Base-by-base conservation (phyloP, 1,140 invertebrate genomes). In the Cydia pomonella region DNA sequence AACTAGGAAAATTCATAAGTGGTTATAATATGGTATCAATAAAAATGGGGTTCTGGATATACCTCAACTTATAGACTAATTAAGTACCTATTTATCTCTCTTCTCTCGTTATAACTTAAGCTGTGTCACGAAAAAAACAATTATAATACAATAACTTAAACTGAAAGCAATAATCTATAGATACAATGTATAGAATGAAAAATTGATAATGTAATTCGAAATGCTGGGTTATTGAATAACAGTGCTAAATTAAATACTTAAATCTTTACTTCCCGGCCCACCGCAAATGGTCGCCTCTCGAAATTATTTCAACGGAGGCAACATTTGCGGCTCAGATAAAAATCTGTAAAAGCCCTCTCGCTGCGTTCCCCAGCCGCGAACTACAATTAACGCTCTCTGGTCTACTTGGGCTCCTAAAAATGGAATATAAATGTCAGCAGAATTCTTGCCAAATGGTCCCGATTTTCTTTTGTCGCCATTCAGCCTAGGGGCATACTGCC, bases 341-440 rank as follows among this genome's bases (percentile, higher is more conserved):
- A 75, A 79, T 79, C 72, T 74, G 44, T n/a, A 33, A 73, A 76
- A 66, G 71, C 63, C 62, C 41, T 59, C n/a, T 29, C 18, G 63
- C 59, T 25, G 50, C 47, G 50, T 76, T 78, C 79, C 76, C 74
- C 73, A 47, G 63, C 80, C 76, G 79, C 81, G 76, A 78, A 79
- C 79, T 81, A 82, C 82, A 83, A 89, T 88, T 88, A 88, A 80
- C 81, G 69, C 29, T 84, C 82, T 79, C 71, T 75, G 79, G 75
- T 85, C 73, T 79, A 77, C 71, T 77, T 53, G 78, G 18, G 66
- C 72, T 72, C 59, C 74, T 66, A 66, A 66, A 81, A 82, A 81
- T 83, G 79, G 77, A 79, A 78, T 74, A 78, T 76, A 82, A 78
- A 76, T 77, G 79, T 87, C 82, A 85, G 79, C 81, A 74, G 29